phyloP scores from a whole-genome alignment of 2,888 invertebrate genomes.

The Argyresthia albistria region DNA sequence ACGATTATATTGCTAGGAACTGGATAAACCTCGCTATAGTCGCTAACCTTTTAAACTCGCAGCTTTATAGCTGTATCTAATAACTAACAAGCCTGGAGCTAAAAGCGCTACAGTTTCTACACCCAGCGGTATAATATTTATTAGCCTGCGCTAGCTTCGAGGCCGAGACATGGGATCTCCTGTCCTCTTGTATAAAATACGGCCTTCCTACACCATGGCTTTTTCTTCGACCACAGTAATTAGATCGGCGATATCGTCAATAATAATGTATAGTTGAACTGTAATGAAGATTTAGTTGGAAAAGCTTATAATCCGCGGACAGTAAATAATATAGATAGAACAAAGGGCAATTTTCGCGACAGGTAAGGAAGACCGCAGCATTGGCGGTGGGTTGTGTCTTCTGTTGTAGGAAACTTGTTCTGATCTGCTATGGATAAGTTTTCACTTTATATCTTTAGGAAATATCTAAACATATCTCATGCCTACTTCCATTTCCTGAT shows the following conservation, averaged over 20 bases:
- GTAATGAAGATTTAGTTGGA: slow-evolving; percentile 37
- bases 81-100: slow-evolving; percentile 27
- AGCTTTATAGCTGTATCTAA: slow-evolving; percentile 23
- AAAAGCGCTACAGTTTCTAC: slow-evolving; percentile 27
- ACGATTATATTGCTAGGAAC: too few species aligned
- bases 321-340: neutral
- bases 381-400: too few species aligned
- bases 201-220: slow-evolving; percentile 11
- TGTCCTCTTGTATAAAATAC: slow-evolving; percentile 48
- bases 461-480: too few species aligned
- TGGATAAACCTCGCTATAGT: too few species aligned
- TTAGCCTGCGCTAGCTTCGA: slow-evolving; percentile 22
- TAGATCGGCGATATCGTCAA: slow-evolving; percentile 47
- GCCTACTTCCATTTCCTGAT: too few species aligned
- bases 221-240: slow-evolving; percentile 28
- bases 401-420: too few species aligned
- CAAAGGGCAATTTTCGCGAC: neutral
- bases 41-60: neutral
- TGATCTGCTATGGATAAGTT: too few species aligned
- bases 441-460: too few species aligned
- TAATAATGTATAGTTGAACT: slow-evolving; percentile 43
- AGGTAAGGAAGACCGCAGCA: neutral
- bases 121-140: slow-evolving; percentile 27
- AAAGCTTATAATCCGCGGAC: neutral
- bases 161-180: slow-evolving; percentile 43